Percentiles rank a stretch among this genome's conserved stretches.
These are phyloP conservation scores for Ormyrus nitidulus DNA, from an alignment of 2,888 invertebrate genomes.

Conservation along the genomic window DNA sequence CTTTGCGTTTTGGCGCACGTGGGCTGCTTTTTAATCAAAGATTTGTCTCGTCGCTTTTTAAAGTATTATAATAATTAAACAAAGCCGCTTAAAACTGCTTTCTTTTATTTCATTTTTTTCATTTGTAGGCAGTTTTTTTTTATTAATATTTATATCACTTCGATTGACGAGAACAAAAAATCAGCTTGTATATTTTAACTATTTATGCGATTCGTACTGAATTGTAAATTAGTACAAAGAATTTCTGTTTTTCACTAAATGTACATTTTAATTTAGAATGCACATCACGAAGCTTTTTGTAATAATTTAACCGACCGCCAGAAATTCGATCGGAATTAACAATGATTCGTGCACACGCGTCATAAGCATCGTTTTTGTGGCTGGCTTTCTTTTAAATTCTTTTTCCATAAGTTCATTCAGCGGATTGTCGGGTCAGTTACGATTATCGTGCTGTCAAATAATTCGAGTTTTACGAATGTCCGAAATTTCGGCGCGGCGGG, in stretches of 20 bases:
- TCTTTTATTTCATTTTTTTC: too few relatives aligned
- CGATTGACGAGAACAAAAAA: too few relatives aligned
- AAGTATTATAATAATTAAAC: too few relatives aligned
- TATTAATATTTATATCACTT: too few relatives aligned
- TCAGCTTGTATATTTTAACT: too few relatives aligned
- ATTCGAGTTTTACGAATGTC: slow-evolving; percentile 10
- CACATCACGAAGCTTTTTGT: slow-evolving; percentile 25
- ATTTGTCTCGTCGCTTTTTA: too few relatives aligned
- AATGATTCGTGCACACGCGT: not conserved
- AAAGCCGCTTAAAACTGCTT: too few relatives aligned
- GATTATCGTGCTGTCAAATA: not conserved
- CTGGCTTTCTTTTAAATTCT: not conserved
- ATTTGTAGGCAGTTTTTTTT: too few relatives aligned
- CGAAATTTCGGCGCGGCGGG: not conserved
- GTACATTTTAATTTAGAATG: slow-evolving; percentile 27
- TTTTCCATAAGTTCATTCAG: not conserved
- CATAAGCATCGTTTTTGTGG: not conserved
- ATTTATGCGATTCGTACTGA: too few relatives aligned
- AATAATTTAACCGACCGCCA: slow-evolving; percentile 23
- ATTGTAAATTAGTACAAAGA: not conserved
- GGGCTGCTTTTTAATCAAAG: not conserved
- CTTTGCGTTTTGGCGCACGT: not conserved
- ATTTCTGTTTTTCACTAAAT: too few relatives aligned
- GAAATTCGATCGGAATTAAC: slow-evolving; percentile 38
- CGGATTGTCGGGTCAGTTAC: not conserved